Conservation (phyloP, 2,888 invertebrate species). For the Sinotaia quadrata region DNA sequence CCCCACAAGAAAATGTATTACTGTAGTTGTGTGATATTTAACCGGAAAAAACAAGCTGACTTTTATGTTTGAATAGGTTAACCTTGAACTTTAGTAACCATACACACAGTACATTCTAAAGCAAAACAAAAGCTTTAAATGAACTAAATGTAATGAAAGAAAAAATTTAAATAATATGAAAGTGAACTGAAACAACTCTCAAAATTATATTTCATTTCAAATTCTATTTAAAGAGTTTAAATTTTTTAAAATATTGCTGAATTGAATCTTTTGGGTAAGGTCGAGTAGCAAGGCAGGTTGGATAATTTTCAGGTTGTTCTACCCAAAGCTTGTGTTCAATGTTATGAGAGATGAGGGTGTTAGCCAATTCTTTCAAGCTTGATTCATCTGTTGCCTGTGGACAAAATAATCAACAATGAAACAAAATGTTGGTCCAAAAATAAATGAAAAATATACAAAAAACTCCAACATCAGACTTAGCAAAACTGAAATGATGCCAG, state of each 20-base stretch:
- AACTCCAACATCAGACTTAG: not conserved
- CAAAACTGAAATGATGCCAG: not conserved
- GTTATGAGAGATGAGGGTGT: slow-evolving; percentile 80
- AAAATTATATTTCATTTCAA: too few relatives aligned
- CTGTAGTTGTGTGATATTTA: too few relatives aligned
- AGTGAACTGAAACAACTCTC: too few relatives aligned
- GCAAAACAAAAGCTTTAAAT: too few relatives aligned
- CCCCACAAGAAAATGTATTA: too few relatives aligned
- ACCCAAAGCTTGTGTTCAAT: slow-evolving; percentile 94
- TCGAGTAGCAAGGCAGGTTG: slow-evolving; percentile 93
- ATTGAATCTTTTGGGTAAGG: slow-evolving; percentile 90
- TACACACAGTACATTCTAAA: too few relatives aligned
- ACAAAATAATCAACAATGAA: slow-evolving; percentile 31
- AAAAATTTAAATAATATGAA: too few relatives aligned
- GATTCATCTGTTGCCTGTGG: slow-evolving; percentile 80
- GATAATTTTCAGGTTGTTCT: slow-evolving; percentile 96
- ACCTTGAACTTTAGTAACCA: too few relatives aligned
- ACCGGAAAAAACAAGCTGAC: too few relatives aligned
- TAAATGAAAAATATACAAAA: slow-evolving; percentile 2
- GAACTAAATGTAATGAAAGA: too few relatives aligned
- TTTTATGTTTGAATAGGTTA: too few relatives aligned
- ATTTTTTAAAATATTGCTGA: slow-evolving; percentile 87
- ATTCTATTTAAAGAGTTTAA: slow-evolving; percentile 81
- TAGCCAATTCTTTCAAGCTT: slow-evolving; percentile 80
- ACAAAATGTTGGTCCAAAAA: too few relatives aligned